Conservation (phyloP, 1,140 invertebrate species). For the Schlechtendalia chinensis region DNA sequence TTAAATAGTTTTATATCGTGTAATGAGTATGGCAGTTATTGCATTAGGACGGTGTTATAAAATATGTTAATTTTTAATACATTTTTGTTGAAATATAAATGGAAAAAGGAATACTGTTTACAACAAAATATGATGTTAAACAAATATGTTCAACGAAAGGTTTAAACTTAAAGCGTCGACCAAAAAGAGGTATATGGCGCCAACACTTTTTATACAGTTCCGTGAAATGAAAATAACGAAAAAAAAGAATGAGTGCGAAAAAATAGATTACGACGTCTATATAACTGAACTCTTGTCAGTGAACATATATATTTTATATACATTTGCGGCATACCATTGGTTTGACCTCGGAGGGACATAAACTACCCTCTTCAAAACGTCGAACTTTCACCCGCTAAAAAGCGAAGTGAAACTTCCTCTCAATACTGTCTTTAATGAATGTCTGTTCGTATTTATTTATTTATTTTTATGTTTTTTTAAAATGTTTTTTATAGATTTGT, state of each 20-base stretch:
- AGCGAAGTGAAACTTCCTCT: not conserved
- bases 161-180: not conserved
- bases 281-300: constrained; percentile 24
- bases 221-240: constrained; percentile 5
- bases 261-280: constrained; percentile 27
- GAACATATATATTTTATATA: not conserved
- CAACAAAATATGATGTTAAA: too few species aligned
- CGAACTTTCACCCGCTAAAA: not conserved
- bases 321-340: not conserved
- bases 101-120: too few species aligned
- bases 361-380: constrained; percentile 32
- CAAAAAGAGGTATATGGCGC: not conserved
- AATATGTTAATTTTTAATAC: too few species aligned
- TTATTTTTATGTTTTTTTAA: not conserved
- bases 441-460: not conserved
- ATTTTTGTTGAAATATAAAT: too few species aligned
- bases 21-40: too few species aligned
- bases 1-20: too few species aligned
- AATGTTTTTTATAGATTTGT: too few species aligned
- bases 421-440: constrained; percentile 20
- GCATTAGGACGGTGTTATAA: too few species aligned
- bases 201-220: not conserved
- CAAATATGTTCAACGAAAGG: too few species aligned
- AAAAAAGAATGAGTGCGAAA: not conserved
- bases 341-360: not conserved